Evolutionary conservation across 2,797 vertebrate genomes (phyloP).

Genomic region (Vireo griseus): DNA sequence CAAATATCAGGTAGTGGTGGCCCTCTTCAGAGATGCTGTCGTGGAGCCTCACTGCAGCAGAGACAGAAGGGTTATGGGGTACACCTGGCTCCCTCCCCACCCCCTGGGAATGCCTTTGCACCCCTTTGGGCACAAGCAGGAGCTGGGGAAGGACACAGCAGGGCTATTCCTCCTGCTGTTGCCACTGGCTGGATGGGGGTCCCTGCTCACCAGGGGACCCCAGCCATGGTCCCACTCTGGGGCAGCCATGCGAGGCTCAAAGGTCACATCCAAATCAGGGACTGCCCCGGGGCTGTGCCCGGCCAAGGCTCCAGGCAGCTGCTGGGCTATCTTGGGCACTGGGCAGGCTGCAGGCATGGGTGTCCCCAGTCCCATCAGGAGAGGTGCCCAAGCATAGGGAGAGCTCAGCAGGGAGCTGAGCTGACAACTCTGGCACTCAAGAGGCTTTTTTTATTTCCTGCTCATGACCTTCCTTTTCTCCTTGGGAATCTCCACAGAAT

Average conservation of each 20-base stretch:
- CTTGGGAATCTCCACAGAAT: background rate
- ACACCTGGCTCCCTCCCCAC: accelerated
- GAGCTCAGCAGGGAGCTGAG: background rate
- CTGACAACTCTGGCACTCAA: background rate
- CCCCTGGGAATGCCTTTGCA: background rate
- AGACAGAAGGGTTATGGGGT: constrained; percentile 5
- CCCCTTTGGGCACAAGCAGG: background rate
- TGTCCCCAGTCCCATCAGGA: background rate
- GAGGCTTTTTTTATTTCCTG: background rate
- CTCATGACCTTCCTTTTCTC: background rate
- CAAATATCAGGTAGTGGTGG: constrained; percentile 83
- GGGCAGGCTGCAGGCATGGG: background rate
- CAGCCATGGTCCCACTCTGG: background rate
- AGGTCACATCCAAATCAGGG: constrained; percentile 8
- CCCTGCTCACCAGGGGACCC: background rate
- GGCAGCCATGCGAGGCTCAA: background rate
- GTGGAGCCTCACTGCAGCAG: constrained; percentile 76
- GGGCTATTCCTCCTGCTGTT: background rate
- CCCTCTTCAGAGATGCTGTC: constrained; percentile 83
- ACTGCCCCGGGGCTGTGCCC: background rate
- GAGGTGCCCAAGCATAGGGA: background rate
- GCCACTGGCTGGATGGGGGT: background rate
- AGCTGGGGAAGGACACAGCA: background rate
- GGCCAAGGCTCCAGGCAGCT: background rate
- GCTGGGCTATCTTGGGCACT: constrained; percentile 1